A percentile compares a stretch with the other conserved stretches of the same genome.
These are phyloP conservation scores for Sebastes kiyomatsui DNA, from an alignment of 2,797 vertebrate genomes.

Conservation along the genomic window DNA sequence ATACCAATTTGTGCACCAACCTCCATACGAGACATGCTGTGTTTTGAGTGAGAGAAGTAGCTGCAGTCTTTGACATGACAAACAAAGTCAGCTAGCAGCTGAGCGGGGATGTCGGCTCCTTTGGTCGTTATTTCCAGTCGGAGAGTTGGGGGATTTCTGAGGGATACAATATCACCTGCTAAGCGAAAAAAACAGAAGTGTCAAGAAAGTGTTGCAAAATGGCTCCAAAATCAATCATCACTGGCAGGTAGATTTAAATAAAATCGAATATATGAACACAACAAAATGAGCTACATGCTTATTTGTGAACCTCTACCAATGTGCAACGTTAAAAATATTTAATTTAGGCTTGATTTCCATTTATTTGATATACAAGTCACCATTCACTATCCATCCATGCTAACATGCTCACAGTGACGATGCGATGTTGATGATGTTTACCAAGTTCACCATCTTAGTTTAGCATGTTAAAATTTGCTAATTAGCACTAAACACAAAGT, in stretches of 20 bases:
- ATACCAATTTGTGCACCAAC: background rate
- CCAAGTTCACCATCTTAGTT: background rate
- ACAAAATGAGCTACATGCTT: no score
- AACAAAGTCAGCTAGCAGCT: background rate
- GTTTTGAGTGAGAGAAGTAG: background rate
- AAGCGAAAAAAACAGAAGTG: background rate
- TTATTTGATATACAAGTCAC: background rate
- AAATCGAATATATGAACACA: background rate
- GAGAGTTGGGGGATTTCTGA: background rate
- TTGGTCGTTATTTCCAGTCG: background rate
- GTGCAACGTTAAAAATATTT: background rate
- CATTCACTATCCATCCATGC: background rate
- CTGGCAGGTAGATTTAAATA: background rate
- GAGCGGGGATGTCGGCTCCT: background rate
- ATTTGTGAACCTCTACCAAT: background rate
- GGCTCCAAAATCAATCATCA: background rate
- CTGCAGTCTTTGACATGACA: background rate
- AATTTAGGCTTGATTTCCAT: background rate
- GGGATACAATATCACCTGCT: background rate
- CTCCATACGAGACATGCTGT: background rate
- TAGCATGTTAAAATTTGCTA: background rate
- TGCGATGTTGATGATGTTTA: background rate
- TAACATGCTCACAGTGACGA: background rate
- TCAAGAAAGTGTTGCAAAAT: background rate
- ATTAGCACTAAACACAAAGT: background rate